These are phyloP conservation scores for Phymatocera aterrima DNA, from an alignment of 2,888 invertebrate species.

Conservation along the genomic window DNA sequence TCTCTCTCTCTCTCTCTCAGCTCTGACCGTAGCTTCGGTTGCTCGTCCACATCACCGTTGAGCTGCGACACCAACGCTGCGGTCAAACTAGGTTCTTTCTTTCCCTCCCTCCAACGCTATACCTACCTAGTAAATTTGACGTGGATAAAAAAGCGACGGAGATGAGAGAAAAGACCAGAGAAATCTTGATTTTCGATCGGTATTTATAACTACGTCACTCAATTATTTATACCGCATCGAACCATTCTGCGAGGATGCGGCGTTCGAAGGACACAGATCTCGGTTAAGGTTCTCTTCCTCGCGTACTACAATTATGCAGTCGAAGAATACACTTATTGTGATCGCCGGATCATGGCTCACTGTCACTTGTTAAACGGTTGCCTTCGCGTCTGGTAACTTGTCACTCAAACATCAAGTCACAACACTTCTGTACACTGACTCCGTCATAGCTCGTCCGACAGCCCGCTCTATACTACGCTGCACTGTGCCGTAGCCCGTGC, in stretches of 20 bases:
- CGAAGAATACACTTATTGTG: conserved; percentile 2
- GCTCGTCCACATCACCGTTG: conserved; percentile 4
- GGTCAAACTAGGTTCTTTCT: conserved; percentile 14
- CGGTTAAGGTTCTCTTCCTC: conserved; percentile 1
- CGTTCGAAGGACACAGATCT: background rate
- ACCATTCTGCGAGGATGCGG: background rate
- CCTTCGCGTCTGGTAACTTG: conserved; percentile 55
- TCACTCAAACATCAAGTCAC: conserved; percentile 64
- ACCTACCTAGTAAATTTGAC: no score
- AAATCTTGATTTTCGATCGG: background rate
- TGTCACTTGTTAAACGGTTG: conserved; percentile 56
- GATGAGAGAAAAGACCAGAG: background rate
- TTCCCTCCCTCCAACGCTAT: background rate
- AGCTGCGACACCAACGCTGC: background rate
- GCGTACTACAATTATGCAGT: background rate
- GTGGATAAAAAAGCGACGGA: conserved; percentile 11
- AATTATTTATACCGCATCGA: conserved; percentile 25
- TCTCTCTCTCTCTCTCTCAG: conserved; percentile 35
- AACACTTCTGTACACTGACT: conserved; percentile 56
- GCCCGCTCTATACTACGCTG: background rate
- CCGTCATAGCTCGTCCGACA: conserved; percentile 24
- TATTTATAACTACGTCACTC: background rate
- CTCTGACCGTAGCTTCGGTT: background rate
- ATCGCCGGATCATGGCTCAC: conserved; percentile 26
- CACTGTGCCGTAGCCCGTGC: no score